These are phyloP conservation scores for Leuciscus waleckii DNA, from an alignment of 2,797 vertebrate species.

Conservation along the genomic window DNA sequence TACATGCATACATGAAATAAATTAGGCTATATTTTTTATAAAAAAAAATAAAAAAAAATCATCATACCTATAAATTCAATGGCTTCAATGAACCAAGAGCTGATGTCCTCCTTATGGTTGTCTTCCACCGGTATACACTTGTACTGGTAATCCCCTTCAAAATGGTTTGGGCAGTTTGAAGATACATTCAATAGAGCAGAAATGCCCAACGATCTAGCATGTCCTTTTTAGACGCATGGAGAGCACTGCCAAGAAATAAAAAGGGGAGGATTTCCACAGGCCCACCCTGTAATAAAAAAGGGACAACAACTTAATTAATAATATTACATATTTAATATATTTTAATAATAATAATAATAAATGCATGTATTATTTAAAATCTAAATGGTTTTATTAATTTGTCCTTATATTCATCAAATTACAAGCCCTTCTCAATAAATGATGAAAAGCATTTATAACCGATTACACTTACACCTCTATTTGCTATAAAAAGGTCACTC, in stretches of 20 bases:
- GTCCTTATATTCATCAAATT: not conserved
- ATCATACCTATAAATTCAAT: conserved; percentile 85
- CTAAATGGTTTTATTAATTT: not conserved
- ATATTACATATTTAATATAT: not conserved
- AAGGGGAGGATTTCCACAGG: conserved; percentile 86
- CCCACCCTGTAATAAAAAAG: conserved; percentile 71
- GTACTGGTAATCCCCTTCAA: conserved; percentile 83
- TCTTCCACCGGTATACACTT: conserved; percentile 88
- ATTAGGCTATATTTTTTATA: too few species aligned
- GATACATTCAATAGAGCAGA: conserved; percentile 84
- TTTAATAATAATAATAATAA: not conserved
- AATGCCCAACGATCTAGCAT: conserved; percentile 81
- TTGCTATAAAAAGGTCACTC: conserved; percentile 28
- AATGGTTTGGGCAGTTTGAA: conserved; percentile 85
- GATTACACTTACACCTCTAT: not conserved
- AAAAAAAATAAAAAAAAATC: not conserved
- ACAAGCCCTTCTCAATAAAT: not conserved
- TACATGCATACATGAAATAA: too few species aligned
- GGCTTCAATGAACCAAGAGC: conserved; percentile 86
- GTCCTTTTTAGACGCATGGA: conserved; percentile 84
- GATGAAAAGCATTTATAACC: not conserved
- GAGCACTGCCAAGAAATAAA: conserved; percentile 84
- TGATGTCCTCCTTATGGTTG: conserved; percentile 87
- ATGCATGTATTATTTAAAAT: not conserved
- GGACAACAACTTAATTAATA: not conserved